Conservation (phyloP, 35 echinoderm and acorn worm species). For the Apostichopus parvimensis region DNA sequence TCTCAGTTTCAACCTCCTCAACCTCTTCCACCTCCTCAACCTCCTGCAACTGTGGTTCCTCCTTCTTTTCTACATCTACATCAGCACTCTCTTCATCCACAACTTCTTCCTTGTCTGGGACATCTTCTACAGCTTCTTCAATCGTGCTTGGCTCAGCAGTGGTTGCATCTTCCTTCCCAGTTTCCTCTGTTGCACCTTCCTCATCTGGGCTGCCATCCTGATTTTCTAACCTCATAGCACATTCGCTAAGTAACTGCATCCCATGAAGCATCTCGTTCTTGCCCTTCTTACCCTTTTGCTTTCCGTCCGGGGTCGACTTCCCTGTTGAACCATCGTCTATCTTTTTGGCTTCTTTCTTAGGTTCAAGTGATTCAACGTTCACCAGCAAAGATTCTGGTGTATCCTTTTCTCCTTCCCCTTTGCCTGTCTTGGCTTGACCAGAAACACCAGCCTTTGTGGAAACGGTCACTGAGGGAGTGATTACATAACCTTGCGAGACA, state of each 20-base stretch:
- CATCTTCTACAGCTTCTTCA: not conserved
- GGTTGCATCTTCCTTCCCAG: not conserved
- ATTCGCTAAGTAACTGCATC: conserved; percentile 54
- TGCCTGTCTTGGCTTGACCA: not conserved
- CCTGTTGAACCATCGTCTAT: conserved; percentile 22
- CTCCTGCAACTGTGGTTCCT: conserved; percentile 14
- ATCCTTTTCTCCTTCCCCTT: not conserved
- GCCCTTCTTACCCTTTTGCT: conserved; percentile 55
- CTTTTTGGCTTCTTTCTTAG: conserved; percentile 15
- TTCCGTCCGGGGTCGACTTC: conserved; percentile 46
- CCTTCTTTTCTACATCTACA: conserved; percentile 15
- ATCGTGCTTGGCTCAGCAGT: not conserved
- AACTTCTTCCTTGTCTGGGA: not conserved
- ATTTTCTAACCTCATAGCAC: conserved; percentile 56
- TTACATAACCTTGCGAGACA: conserved; percentile 11
- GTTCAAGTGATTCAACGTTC: conserved; percentile 1
- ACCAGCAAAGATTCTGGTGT: conserved; percentile 20
- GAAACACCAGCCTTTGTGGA: conserved; percentile 1
- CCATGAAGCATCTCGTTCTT: conserved; percentile 60
- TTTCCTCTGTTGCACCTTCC: conserved; percentile 16
- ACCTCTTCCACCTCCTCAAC: not conserved
- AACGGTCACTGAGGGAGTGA: not conserved
- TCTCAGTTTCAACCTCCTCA: not conserved
- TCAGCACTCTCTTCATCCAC: not conserved
- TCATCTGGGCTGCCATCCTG: conserved; percentile 53